Evolutionary conservation across 2,113 vertebrate species (phyloP).

Genomic region (Lepidiolamprologus cunningtoni): DNA sequence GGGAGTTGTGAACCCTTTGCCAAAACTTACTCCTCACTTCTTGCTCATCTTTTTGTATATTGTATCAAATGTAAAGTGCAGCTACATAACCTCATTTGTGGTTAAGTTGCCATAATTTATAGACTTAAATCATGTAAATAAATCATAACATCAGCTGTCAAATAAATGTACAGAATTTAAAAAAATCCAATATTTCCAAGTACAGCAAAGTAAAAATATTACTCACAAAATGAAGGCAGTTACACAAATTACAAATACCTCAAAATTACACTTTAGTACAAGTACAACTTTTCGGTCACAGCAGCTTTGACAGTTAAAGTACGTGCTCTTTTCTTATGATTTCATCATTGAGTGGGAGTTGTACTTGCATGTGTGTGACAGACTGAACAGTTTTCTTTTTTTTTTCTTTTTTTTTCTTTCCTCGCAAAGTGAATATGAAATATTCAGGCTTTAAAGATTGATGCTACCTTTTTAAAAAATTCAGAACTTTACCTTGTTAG

Average conservation of each 20-base stretch:
- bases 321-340: neutral
- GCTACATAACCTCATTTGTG: neutral
- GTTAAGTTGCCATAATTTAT: neutral
- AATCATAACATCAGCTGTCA: neutral
- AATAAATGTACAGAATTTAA: neutral
- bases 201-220: neutral
- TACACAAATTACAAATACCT: neutral
- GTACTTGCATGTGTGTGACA: neutral
- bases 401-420: rapidly evolving
- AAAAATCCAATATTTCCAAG: neutral
- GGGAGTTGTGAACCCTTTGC: rapidly evolving
- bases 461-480: neutral
- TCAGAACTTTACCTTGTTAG: neutral
- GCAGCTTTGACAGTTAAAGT: neutral
- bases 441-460: neutral
- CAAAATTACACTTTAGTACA: neutral
- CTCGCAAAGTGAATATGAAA: neutral
- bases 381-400: neutral
- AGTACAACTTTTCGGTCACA: neutral
- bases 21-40: neutral
- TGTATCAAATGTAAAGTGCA: neutral
- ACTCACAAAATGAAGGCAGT: neutral
- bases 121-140: neutral
- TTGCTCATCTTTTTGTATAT: neutral
- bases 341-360: neutral